These are phyloP conservation scores for Xestobium rufovillosum DNA, from an alignment of 2,888 invertebrate genomes.

Conservation along the genomic window DNA sequence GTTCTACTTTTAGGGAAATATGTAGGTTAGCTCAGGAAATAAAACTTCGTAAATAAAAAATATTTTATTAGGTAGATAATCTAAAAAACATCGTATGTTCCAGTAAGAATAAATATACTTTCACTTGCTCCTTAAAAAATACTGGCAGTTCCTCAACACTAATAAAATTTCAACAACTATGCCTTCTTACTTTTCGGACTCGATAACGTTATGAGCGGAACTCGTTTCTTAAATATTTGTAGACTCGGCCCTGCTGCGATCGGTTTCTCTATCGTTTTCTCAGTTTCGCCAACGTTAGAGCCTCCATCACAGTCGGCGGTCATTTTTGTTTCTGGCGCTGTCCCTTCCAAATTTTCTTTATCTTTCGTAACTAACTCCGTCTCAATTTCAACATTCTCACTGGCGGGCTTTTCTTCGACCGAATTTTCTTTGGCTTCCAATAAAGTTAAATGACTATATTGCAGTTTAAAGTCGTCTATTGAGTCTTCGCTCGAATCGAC, in stretches of 20 bases:
- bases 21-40: too few species aligned
- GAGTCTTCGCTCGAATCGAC: conserved; percentile 1
- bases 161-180: too few species aligned
- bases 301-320: neutral
- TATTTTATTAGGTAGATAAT: too few species aligned
- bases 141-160: too few species aligned
- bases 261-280: neutral
- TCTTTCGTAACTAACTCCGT: conserved; percentile 3
- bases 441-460: conserved; percentile 4
- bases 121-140: too few species aligned
- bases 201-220: conserved; percentile 67
- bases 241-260: neutral
- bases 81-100: too few species aligned
- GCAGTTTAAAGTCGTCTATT: neutral
- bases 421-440: neutral
- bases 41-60: too few species aligned
- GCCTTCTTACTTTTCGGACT: conserved; percentile 64
- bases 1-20: too few species aligned
- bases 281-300: too few species aligned
- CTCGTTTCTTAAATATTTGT: conserved; percentile 46
- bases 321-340: neutral
- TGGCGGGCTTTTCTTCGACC: neutral
- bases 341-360: conserved; percentile 1
- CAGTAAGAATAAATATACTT: too few species aligned
- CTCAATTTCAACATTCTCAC: conserved; percentile 4